These are phyloP conservation scores for Tridacna crocea DNA, from an alignment of 2,888 invertebrate species.

Conservation along the genomic window DNA sequence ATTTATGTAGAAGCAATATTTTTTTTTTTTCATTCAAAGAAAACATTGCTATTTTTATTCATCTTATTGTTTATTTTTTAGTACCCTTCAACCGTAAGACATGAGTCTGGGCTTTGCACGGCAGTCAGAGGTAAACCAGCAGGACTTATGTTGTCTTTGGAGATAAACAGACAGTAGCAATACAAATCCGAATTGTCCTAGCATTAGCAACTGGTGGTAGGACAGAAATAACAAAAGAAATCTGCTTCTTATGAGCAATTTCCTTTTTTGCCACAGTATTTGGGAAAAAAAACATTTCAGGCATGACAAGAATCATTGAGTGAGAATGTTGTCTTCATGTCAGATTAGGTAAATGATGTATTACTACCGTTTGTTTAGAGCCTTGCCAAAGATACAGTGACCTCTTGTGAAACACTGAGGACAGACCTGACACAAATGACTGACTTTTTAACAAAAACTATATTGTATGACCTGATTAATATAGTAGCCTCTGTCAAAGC, in stretches of 20 bases:
- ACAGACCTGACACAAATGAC: conserved; percentile 1
- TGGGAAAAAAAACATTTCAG: too few relatives aligned
- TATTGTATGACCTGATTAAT: not conserved
- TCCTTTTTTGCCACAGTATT: too few relatives aligned
- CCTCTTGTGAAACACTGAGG: not conserved
- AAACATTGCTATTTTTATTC: not conserved
- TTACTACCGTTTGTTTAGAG: conserved; percentile 9
- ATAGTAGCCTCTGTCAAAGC: conserved; percentile 22
- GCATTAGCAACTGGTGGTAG: too few relatives aligned
- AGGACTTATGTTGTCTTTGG: conserved; percentile 4
- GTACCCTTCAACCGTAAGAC: conserved; percentile 18
- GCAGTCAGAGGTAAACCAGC: conserved; percentile 28
- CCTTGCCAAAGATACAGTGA: conserved; percentile 1
- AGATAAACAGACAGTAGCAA: conserved; percentile 11
- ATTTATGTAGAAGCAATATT: too few relatives aligned
- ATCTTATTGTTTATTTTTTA: conserved; percentile 21
- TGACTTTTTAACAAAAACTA: not conserved
- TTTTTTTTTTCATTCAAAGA: not conserved
- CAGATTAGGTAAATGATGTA: not conserved
- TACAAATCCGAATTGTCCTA: too few relatives aligned
- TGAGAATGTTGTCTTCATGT: too few relatives aligned
- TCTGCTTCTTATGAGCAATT: too few relatives aligned
- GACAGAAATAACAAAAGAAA: too few relatives aligned
- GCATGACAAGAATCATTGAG: too few relatives aligned
- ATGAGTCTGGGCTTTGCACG: conserved; percentile 19